phyloP scores from a whole-genome alignment of 2,888 invertebrate species.

The Lasioglossum morio region DNA sequence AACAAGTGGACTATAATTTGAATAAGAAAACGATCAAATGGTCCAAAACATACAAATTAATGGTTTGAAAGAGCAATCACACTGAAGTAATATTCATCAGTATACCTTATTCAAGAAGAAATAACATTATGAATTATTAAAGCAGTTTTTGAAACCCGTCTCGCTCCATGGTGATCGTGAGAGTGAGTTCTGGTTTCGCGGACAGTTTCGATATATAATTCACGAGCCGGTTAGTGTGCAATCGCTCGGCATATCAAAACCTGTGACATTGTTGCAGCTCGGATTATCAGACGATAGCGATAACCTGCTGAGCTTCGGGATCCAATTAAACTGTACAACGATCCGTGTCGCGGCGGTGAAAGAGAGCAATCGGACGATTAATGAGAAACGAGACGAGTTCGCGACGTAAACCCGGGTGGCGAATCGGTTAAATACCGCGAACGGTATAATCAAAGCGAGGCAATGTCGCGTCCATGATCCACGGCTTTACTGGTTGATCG shows the following conservation, averaged over 20 bases:
- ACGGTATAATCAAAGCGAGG: constrained; percentile 7
- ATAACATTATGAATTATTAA: too few species aligned
- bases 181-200: not conserved
- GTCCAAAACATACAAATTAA: too few species aligned
- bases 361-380: constrained; percentile 26
- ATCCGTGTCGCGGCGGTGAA: not conserved
- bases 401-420: not conserved
- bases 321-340: constrained; percentile 27
- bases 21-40: too few species aligned
- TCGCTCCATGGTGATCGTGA: not conserved
- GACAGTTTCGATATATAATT: not conserved
- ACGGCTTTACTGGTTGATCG: not conserved
- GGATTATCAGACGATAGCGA: constrained; percentile 4
- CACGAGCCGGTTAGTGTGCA: not conserved
- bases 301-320: not conserved
- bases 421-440: not conserved
- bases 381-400: constrained; percentile 22
- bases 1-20: too few species aligned
- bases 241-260: not conserved
- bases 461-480: constrained; percentile 9
- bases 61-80: too few species aligned
- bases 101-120: too few species aligned
- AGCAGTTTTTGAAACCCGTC: too few species aligned
- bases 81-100: too few species aligned
- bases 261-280: constrained; percentile 3